Percentiles rank a stretch among this genome's conserved stretches.
Evolutionary conservation across 2,888 invertebrate species (phyloP).

Genomic region (Epirrhoe alternata): DNA sequence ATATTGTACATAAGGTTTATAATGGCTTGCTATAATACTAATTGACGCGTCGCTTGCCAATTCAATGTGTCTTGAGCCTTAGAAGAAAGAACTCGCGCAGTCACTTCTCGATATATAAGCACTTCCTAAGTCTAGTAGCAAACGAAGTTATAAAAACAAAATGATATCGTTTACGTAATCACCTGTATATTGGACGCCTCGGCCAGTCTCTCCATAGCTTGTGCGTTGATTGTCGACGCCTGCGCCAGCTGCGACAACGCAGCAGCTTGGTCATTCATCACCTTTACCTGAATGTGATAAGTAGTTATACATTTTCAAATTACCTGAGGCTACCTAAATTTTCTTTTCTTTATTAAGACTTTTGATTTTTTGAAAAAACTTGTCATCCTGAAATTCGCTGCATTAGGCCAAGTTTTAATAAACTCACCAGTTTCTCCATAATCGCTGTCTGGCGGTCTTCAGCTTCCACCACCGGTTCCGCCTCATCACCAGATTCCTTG

Average conservation of each 20-base stretch:
- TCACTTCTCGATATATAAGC: background rate
- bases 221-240: constrained; percentile 65
- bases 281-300: constrained; percentile 68
- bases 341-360: no score
- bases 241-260: constrained; percentile 71
- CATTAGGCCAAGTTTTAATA: no score
- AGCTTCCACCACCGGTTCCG: constrained; percentile 44
- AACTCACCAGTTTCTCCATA: constrained; percentile 75
- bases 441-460: constrained; percentile 71
- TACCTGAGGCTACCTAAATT: no score
- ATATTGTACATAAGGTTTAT: no score
- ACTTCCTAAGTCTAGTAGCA: background rate
- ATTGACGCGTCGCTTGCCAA: no score
- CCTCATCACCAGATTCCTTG: constrained; percentile 54
- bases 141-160: background rate
- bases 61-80: no score
- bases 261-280: constrained; percentile 71
- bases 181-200: constrained; percentile 78
- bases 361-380: no score
- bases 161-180: background rate
- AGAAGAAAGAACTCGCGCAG: no score
- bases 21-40: no score
- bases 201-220: constrained; percentile 74
- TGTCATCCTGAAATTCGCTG: no score
- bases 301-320: no score